A percentile compares a stretch with the other conserved stretches of the same genome.
These are phyloP conservation scores for Emydocephalus ijimae DNA, from an alignment of 2,113 vertebrate genomes.

Conservation along the genomic window DNA sequence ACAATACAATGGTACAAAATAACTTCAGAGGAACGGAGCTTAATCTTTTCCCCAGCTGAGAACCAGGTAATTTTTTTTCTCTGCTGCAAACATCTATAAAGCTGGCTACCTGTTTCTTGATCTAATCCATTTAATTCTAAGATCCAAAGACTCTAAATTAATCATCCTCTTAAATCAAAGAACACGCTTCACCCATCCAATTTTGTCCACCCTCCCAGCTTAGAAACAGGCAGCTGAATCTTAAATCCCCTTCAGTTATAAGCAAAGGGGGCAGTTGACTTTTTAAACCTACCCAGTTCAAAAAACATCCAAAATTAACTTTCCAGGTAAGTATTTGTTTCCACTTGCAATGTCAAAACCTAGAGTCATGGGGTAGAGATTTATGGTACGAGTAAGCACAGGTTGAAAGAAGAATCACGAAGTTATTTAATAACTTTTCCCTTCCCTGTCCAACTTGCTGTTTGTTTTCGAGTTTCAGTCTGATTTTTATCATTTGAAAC, in stretches of 20 bases:
- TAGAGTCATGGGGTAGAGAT: neutral
- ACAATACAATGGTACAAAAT: neutral
- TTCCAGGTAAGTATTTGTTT: neutral
- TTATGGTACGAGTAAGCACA: rapidly evolving
- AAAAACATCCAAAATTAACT: neutral
- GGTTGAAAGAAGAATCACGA: neutral
- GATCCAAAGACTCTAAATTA: rapidly evolving
- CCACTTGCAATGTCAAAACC: neutral
- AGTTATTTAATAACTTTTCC: neutral
- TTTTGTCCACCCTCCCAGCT: neutral
- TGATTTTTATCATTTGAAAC: neutral
- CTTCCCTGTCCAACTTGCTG: neutral
- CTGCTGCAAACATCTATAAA: neutral
- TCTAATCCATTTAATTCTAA: slow-evolving; percentile 3
- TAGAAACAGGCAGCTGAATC: neutral
- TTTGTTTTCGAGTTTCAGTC: neutral
- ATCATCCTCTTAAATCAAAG: neutral
- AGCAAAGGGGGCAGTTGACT: slow-evolving; percentile 22
- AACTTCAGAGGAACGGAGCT: neutral
- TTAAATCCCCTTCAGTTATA: slow-evolving; percentile 25
- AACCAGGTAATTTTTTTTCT: neutral
- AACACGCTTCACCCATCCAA: neutral
- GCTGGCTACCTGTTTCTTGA: neutral
- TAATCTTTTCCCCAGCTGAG: neutral
- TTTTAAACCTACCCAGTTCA: slow-evolving; percentile 23